Evolutionary conservation across 2,113 vertebrate species (phyloP).

Genomic region (Varanus komodoensis): DNA sequence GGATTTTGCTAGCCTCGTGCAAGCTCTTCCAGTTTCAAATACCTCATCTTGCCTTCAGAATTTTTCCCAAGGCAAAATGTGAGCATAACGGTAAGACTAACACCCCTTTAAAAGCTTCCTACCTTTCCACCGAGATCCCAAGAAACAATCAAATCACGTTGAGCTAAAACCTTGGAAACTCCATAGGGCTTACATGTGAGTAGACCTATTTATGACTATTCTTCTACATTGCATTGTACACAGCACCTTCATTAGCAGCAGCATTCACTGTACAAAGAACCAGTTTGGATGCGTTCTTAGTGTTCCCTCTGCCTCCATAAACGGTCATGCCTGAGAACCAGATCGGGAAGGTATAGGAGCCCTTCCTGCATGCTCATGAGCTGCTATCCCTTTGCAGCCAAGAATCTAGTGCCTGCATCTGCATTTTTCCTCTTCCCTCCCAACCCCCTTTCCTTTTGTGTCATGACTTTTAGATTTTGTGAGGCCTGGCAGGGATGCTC

Average conservation of each 20-base stretch:
- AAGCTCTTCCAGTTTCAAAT: not conserved
- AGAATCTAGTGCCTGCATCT: too few species aligned
- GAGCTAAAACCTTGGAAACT: not conserved
- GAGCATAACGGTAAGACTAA: not conserved
- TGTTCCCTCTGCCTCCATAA: not conserved
- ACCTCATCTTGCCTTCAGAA: not conserved
- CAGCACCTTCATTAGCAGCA: too few species aligned
- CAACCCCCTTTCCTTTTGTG: too few species aligned
- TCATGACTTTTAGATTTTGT: too few species aligned
- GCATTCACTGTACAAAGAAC: not conserved
- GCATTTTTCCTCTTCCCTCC: not conserved
- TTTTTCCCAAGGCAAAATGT: not conserved
- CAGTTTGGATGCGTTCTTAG: not conserved
- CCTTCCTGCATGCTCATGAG: too few species aligned
- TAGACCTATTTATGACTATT: not conserved
- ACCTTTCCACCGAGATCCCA: not conserved
- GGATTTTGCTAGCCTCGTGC: not conserved
- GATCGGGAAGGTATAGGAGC: too few species aligned
- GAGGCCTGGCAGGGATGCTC: too few species aligned
- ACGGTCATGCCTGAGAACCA: too few species aligned
- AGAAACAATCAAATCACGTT: not conserved
- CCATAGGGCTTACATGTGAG: not conserved
- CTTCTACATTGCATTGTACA: fast-evolving
- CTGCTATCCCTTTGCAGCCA: too few species aligned
- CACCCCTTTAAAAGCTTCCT: not conserved